A percentile compares a stretch with the other conserved stretches of the same genome.
phyloP scores from a whole-genome alignment of 2,113 vertebrate species.

The Corynorhinus townsendii region DNA sequence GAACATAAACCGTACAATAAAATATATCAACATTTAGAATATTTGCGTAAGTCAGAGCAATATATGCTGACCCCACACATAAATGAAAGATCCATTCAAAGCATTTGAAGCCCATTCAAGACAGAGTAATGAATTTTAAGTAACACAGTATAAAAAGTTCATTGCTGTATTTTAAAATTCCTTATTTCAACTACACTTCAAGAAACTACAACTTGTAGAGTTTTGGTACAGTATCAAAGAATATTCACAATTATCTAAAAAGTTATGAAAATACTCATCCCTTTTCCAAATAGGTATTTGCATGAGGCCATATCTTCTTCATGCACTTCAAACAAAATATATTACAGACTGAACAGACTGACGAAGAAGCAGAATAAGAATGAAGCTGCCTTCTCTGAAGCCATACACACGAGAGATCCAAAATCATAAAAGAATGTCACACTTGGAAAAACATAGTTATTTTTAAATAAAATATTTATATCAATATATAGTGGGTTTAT shows the following conservation, averaged over 20 bases:
- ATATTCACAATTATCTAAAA: background rate
- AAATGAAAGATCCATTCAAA: background rate
- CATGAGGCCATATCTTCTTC: background rate
- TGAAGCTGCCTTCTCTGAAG: background rate
- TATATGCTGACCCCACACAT: background rate
- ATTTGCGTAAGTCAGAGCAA: background rate
- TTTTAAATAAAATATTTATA: slow-evolving; percentile 17
- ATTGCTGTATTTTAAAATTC: background rate
- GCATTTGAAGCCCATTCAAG: background rate
- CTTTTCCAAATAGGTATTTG: background rate
- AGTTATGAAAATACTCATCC: background rate
- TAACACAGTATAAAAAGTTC: background rate
- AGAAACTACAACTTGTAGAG: background rate
- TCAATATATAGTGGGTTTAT: background rate
- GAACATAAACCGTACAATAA: background rate
- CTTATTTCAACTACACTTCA: background rate
- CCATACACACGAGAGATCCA: background rate
- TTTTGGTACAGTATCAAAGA: background rate
- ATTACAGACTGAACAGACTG: background rate
- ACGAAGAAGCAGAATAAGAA: background rate
- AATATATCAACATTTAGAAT: background rate
- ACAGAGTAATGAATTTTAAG: background rate
- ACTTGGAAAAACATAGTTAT: background rate
- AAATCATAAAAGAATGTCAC: background rate
- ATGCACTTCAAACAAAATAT: background rate